These are phyloP conservation scores for Lutraria rhynchaena DNA, from an alignment of 1,140 invertebrate genomes.

Conservation along the genomic window DNA sequence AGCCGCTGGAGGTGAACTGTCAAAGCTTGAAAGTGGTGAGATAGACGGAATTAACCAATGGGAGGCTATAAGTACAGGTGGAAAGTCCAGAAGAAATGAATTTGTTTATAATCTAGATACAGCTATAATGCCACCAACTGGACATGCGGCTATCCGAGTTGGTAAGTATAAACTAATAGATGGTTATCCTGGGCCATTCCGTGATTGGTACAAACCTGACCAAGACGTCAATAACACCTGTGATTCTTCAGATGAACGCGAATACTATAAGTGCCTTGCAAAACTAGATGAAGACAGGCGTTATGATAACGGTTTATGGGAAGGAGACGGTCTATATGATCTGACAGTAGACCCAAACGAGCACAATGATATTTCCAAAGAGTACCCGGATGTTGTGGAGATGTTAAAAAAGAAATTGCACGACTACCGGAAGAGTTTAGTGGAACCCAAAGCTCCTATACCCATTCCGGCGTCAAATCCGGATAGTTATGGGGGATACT, in stretches of 20 bases:
- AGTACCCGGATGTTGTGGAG: conserved; percentile 56
- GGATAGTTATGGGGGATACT: conserved; percentile 60
- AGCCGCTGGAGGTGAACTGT: conserved; percentile 4
- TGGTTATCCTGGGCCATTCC: conserved; percentile 64
- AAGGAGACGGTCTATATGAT: conserved; percentile 26
- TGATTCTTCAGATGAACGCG: background rate
- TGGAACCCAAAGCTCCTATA: conserved; percentile 55
- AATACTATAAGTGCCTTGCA: background rate
- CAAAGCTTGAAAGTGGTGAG: conserved; percentile 40
- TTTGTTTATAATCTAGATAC: conserved; percentile 72
- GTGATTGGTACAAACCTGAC: conserved; percentile 64
- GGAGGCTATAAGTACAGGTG: conserved; percentile 52
- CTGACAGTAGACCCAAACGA: conserved; percentile 62
- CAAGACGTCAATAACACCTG: background rate
- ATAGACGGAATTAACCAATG: conserved; percentile 70
- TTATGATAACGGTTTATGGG: background rate
- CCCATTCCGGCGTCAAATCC: conserved; percentile 58
- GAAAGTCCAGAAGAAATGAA: conserved; percentile 58
- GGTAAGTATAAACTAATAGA: conserved; percentile 68
- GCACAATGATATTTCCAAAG: conserved; percentile 52
- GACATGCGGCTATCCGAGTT: conserved; percentile 73
- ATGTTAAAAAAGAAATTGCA: conserved; percentile 47
- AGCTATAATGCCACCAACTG: conserved; percentile 15
- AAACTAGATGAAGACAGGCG: background rate
- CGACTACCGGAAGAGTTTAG: conserved; percentile 44